These are phyloP conservation scores for Esox niger DNA, from an alignment of 2,113 vertebrate genomes.

Conservation along the genomic window DNA sequence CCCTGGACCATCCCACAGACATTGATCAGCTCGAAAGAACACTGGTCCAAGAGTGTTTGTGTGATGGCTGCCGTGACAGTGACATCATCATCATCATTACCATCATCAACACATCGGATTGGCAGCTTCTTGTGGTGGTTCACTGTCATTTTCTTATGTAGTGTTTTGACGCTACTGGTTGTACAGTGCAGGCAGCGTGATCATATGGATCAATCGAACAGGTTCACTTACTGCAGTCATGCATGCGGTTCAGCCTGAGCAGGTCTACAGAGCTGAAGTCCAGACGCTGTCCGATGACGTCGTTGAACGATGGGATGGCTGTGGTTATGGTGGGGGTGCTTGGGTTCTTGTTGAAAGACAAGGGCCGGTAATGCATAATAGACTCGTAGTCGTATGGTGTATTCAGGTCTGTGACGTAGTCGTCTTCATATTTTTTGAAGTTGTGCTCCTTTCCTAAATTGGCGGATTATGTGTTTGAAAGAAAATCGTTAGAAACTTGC, in stretches of 20 bases:
- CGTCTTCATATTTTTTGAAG: constrained; percentile 71
- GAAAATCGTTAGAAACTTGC: background rate
- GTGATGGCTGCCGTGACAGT: constrained; percentile 63
- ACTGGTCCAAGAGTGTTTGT: constrained; percentile 80
- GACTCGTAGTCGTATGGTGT: constrained; percentile 86
- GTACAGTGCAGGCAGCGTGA: background rate
- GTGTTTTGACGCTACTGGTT: no score
- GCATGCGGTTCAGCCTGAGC: constrained; percentile 83
- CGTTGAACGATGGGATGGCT: constrained; percentile 76
- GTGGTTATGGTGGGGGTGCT: constrained; percentile 77
- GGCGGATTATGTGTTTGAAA: background rate
- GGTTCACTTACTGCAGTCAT: constrained; percentile 79
- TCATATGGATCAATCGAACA: background rate
- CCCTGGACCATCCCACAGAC: constrained; percentile 85
- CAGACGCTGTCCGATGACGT: constrained; percentile 78
- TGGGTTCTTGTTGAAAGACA: constrained; percentile 79
- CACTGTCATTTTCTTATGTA: background rate
- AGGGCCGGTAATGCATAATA: constrained; percentile 78
- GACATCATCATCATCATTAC: background rate
- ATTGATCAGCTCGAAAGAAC: constrained; percentile 77
- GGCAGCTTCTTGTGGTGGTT: background rate
- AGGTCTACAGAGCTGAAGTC: constrained; percentile 79
- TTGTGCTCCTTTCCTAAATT: constrained; percentile 72
- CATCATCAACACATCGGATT: background rate
- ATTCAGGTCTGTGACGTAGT: constrained; percentile 77